Percentiles rank a stretch among this genome's conserved stretches.
phyloP scores from a whole-genome alignment of 2,888 invertebrate genomes.

The Leptura quadrifasciata region DNA sequence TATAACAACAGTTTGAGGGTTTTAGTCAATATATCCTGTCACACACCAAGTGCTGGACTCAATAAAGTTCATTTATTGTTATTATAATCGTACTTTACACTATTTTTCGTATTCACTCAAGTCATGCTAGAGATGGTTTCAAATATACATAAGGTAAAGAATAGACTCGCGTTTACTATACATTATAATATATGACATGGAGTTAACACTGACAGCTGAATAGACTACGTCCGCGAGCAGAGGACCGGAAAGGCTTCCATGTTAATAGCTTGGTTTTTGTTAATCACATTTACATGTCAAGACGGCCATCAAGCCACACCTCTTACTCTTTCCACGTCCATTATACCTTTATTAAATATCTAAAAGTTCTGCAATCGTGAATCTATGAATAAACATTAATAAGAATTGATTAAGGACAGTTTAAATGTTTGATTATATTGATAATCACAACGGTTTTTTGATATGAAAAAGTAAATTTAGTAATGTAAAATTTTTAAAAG shows the following conservation, averaged over 20 bases:
- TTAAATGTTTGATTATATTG: background rate
- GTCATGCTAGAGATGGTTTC: slow-evolving; percentile 24
- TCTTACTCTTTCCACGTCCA: slow-evolving; percentile 48
- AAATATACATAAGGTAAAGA: slow-evolving; percentile 20
- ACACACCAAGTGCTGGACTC: background rate
- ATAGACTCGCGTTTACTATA: slow-evolving; percentile 23
- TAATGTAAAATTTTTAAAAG: background rate
- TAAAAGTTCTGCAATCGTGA: slow-evolving; percentile 10
- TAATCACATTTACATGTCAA: slow-evolving; percentile 66
- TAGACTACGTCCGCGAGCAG: slow-evolving; percentile 42
- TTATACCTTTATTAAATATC: slow-evolving; percentile 41
- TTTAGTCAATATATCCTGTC: no score
- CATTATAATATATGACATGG: slow-evolving; percentile 33
- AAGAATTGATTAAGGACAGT: background rate
- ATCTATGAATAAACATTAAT: slow-evolving; percentile 6
- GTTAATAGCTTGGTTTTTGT: slow-evolving; percentile 65
- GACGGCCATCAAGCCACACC: slow-evolving; percentile 63
- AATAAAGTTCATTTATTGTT: background rate
- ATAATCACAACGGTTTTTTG: background rate
- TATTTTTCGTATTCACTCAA: background rate
- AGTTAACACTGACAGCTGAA: slow-evolving; percentile 48
- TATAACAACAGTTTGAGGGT: no score
- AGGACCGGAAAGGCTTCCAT: slow-evolving; percentile 70
- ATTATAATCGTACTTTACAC: background rate
- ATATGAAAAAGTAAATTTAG: background rate